phyloP scores from a whole-genome alignment of 2,113 vertebrate species.

The Emydocephalus ijimae region DNA sequence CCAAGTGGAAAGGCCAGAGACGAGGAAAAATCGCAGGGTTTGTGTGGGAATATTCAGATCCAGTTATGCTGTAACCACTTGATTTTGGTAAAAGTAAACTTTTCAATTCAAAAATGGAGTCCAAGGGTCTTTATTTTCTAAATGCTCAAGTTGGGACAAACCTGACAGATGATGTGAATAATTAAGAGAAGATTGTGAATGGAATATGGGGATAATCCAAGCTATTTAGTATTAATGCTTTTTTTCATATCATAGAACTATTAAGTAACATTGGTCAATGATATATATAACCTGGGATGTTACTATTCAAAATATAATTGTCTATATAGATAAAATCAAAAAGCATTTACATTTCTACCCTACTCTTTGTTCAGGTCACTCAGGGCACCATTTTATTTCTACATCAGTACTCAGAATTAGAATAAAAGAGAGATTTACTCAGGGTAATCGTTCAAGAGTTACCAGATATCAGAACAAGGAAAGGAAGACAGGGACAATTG shows the following conservation, averaged over 20 bases:
- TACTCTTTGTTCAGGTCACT: not conserved
- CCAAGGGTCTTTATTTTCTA: not conserved
- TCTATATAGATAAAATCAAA: not conserved
- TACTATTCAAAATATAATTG: not conserved
- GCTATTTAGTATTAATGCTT: not conserved
- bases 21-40: not conserved
- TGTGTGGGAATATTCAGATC: not conserved
- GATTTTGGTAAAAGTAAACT: not conserved
- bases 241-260: not conserved
- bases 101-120: not conserved
- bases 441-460: not conserved
- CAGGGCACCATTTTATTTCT: not conserved
- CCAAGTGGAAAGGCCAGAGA: not conserved
- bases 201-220: not conserved
- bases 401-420: not conserved
- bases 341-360: not conserved
- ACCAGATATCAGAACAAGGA: not conserved
- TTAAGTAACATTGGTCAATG: not conserved
- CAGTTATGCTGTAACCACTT: not conserved
- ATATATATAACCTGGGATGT: not conserved
- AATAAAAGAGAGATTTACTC: not conserved
- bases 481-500: not conserved
- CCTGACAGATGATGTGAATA: not conserved
- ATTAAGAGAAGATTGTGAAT: not conserved
- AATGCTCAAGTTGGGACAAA: not conserved